Conservation (phyloP, 2,797 vertebrate species). For the Hyperoplus lanceolatus region DNA sequence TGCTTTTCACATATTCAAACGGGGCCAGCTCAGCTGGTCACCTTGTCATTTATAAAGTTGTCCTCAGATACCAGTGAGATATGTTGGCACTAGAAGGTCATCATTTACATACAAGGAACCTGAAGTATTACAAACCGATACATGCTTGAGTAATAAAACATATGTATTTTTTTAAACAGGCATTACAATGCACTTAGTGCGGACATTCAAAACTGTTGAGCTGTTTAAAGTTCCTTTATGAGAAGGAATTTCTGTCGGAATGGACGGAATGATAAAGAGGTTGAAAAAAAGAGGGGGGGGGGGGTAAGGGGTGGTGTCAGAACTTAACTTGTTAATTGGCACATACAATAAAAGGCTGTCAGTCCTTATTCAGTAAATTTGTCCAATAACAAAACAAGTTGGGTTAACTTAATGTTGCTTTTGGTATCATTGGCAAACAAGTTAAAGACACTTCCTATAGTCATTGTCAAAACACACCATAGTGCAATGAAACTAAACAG, state of each 20-base stretch:
- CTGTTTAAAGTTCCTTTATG: constrained; percentile 80
- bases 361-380: constrained; percentile 71
- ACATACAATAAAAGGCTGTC: constrained; percentile 77
- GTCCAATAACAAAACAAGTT: constrained; percentile 57
- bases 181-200: constrained; percentile 89
- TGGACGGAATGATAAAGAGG: constrained; percentile 72
- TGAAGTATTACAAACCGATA: constrained; percentile 86
- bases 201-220: constrained; percentile 87
- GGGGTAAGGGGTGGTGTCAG: constrained; percentile 49
- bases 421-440: constrained; percentile 81
- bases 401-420: constrained; percentile 71
- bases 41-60: constrained; percentile 78
- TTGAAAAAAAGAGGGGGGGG: constrained; percentile 52
- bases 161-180: constrained; percentile 82
- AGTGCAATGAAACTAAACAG: constrained; percentile 78
- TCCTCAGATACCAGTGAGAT: constrained; percentile 82
- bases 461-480: constrained; percentile 78
- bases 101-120: constrained; percentile 85
- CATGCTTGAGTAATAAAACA: constrained; percentile 88
- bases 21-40: constrained; percentile 73
- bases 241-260: constrained; percentile 70
- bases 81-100: constrained; percentile 83
- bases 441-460: constrained; percentile 79
- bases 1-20: constrained; percentile 68
- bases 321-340: constrained; percentile 75